These are phyloP conservation scores for Polydrusus pterygomalis DNA, from an alignment of 2,888 invertebrate species.

Conservation along the genomic window DNA sequence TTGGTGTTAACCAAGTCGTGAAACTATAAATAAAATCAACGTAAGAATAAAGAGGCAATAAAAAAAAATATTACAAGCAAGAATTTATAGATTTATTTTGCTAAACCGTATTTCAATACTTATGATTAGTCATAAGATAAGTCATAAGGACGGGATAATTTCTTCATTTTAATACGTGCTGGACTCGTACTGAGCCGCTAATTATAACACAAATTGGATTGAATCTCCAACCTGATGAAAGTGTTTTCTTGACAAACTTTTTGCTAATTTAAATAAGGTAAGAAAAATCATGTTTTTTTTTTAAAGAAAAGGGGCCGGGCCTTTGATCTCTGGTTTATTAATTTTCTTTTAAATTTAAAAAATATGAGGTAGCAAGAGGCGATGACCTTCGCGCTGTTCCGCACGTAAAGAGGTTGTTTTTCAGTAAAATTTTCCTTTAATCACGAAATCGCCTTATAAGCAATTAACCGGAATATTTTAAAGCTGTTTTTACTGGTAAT, in stretches of 20 bases:
- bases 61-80: no score
- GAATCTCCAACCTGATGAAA: no score
- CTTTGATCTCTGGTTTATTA: constrained; percentile 7
- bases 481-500: not conserved
- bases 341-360: constrained; percentile 6
- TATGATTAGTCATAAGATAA: no score
- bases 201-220: no score
- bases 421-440: constrained; percentile 8
- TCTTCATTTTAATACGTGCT: constrained; percentile 6
- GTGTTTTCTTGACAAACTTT: not conserved
- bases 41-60: no score
- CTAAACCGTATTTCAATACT: no score
- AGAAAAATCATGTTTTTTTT: not conserved
- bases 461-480: not conserved
- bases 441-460: not conserved
- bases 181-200: no score
- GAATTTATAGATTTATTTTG: no score
- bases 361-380: not conserved
- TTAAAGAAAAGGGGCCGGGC: not conserved
- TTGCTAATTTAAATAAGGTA: constrained; percentile 2
- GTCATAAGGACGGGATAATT: no score
- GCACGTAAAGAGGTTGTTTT: constrained; percentile 6
- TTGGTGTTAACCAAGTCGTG: no score
- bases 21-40: no score
- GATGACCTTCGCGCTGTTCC: not conserved